Evolutionary conservation across 2,888 invertebrate genomes (phyloP), one percentile per base, ranked within the genome.

Genomic region (Xiphydria camelus): DNA sequence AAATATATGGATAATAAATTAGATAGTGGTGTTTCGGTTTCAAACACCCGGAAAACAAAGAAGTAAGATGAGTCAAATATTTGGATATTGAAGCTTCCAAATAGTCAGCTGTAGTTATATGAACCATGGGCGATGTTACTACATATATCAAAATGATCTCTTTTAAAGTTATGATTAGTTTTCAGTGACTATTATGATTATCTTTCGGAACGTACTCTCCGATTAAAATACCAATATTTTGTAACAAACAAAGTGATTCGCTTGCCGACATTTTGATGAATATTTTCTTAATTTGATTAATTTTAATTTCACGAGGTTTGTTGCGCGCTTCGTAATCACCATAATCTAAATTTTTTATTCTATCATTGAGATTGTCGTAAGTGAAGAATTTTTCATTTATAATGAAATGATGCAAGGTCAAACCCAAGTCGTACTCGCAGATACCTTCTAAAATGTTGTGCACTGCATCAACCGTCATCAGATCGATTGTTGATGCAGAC

Each of bases 1-100:
- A 47, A 32, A 47, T 35, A 5, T 17, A 23, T n/a, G 49, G 39
- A 35, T 44, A 47, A 25, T 52, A 47, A 14, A 48, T 15, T 10
- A 51, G 23, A 10, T 47, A 51, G 25, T 57, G 55, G 37, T 50
- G 47, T 43, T 55, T 49, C 4, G 41, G 45, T 41, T 46, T 52
- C 4, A 49, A 31, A 35, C 37, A 48, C 7, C 10, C 17, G 6
- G 43, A 34, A 34, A 45, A 51, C 18, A 34, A 33, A n/a, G 32
- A 14, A 37, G 18, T 9, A 7, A 51, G 29, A 34, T 18, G 6
- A 22, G 12, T 25, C 21, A 46, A 46, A 34, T 51, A 51, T 23
- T 33, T 31, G 3, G 21, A 6, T n/a, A 56, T 44, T 3, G 49
- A 14, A 15, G 14, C 21, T 26, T 47, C 45, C 20, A 51, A 31